A percentile compares a stretch with the other conserved stretches of the same genome.
phyloP scores from a whole-genome alignment of 2,888 invertebrate genomes.

The Sialis lutaria region DNA sequence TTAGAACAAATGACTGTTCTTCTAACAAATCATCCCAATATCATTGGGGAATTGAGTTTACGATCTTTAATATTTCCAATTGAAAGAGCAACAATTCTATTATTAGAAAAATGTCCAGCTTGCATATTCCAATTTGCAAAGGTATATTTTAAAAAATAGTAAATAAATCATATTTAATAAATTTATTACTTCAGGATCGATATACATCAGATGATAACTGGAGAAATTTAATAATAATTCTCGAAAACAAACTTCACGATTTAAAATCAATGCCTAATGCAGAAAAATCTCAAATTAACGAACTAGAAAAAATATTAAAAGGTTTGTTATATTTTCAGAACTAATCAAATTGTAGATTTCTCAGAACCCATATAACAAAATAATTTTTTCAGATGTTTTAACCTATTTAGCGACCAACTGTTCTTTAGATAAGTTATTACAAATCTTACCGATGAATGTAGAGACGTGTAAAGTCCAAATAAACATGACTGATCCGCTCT shows the following conservation, averaged over 20 bases:
- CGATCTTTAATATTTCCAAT: slow-evolving; percentile 29
- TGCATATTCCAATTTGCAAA: slow-evolving; percentile 46
- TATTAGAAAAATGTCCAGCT: slow-evolving; percentile 41
- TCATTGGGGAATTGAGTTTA: slow-evolving; percentile 34
- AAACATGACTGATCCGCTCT: not conserved
- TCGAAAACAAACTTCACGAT: slow-evolving; percentile 23
- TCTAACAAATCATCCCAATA: slow-evolving; percentile 32
- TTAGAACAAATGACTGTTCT: slow-evolving; percentile 42
- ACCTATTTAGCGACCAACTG: slow-evolving; percentile 26
- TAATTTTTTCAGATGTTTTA: slow-evolving; percentile 22
- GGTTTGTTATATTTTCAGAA: not conserved
- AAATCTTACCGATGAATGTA: slow-evolving; percentile 24
- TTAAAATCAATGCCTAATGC: not conserved
- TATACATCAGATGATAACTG: slow-evolving; percentile 26
- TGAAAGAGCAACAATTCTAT: slow-evolving; percentile 31
- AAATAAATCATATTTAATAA: not conserved
- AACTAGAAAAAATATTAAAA: not conserved
- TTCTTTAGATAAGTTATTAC: slow-evolving; percentile 24
- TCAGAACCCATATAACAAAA: not conserved
- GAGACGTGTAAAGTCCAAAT: slow-evolving; percentile 3
- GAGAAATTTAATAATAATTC: slow-evolving; percentile 23
- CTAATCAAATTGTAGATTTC: not conserved
- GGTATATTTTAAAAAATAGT: slow-evolving; percentile 23
- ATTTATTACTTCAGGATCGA: slow-evolving; percentile 20
- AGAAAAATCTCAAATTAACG: not conserved